A percentile compares a stretch with the other conserved stretches of the same genome.
Evolutionary conservation across 2,797 vertebrate species (phyloP).

Genomic region (Liparis tanakae): DNA sequence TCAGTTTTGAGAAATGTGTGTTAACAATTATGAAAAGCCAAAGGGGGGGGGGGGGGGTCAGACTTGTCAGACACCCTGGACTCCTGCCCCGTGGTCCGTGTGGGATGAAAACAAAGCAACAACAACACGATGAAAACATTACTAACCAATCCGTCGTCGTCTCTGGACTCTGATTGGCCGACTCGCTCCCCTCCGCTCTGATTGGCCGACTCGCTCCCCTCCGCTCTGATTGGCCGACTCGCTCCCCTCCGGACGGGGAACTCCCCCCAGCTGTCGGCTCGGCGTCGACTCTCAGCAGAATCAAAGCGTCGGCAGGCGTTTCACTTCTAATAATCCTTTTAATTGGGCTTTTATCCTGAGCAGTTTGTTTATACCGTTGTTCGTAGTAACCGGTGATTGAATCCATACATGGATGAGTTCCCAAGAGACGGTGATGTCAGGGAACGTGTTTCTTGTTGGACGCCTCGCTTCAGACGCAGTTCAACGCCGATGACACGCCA

Average conservation of each 20-base stretch:
- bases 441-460: not conserved
- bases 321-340: not conserved
- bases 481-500: not conserved
- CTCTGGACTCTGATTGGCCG: no score
- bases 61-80: not conserved
- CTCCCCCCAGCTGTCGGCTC: not conserved
- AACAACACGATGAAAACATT: not conserved
- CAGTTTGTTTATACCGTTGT: constrained; percentile 16
- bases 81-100: not conserved
- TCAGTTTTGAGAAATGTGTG: no score
- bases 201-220: no score
- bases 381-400: not conserved
- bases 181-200: no score
- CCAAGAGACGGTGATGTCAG: not conserved
- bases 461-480: not conserved
- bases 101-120: not conserved
- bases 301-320: not conserved
- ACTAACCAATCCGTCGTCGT: not conserved
- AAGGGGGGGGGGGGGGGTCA: not conserved
- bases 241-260: no score
- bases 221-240: no score
- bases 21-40: no score
- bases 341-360: not conserved
- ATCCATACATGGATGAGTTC: not conserved
- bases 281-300: no score